phyloP scores from a whole-genome alignment of 2,888 invertebrate species.

The Lasius fuliginosus region DNA sequence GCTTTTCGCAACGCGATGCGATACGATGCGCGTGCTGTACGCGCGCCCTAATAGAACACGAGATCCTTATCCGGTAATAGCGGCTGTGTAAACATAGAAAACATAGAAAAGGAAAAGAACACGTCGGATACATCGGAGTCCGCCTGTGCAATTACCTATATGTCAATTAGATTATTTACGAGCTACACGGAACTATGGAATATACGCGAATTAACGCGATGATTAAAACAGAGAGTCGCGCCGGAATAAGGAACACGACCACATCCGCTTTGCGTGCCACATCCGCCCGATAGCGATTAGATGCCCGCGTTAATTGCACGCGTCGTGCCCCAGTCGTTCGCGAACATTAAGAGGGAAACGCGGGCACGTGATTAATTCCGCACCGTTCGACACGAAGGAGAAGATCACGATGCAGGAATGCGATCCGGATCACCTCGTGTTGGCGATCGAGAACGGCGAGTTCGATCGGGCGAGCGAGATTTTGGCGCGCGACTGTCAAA shows the following conservation, averaged over 20 bases:
- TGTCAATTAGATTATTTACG: conserved; percentile 20
- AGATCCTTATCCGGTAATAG: conserved; percentile 4
- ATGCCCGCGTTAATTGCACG: background rate
- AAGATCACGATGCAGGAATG: conserved; percentile 48
- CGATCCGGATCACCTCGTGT: conserved; percentile 56
- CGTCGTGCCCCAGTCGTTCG: conserved; percentile 4
- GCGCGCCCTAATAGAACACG: background rate
- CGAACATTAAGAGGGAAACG: background rate
- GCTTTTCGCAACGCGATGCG: background rate
- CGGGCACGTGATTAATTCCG: background rate
- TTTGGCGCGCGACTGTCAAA: conserved; percentile 52
- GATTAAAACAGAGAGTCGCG: conserved; percentile 8
- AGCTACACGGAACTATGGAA: background rate
- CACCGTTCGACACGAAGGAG: background rate
- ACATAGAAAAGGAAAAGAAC: background rate
- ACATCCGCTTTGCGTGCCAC: conserved; percentile 56
- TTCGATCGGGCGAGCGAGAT: conserved; percentile 55
- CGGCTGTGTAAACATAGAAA: background rate
- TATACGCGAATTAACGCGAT: conserved; percentile 20
- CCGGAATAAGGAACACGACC: conserved; percentile 13
- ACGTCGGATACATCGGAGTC: background rate
- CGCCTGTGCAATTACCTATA: conserved; percentile 5
- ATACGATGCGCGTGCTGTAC: background rate
- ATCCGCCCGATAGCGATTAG: conserved; percentile 59
- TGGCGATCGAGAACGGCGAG: conserved; percentile 66